Evolutionary conservation across 1,140 invertebrate genomes (phyloP), one percentile per base, ranked within the genome.

Genomic region (Drosophila littoralis): DNA sequence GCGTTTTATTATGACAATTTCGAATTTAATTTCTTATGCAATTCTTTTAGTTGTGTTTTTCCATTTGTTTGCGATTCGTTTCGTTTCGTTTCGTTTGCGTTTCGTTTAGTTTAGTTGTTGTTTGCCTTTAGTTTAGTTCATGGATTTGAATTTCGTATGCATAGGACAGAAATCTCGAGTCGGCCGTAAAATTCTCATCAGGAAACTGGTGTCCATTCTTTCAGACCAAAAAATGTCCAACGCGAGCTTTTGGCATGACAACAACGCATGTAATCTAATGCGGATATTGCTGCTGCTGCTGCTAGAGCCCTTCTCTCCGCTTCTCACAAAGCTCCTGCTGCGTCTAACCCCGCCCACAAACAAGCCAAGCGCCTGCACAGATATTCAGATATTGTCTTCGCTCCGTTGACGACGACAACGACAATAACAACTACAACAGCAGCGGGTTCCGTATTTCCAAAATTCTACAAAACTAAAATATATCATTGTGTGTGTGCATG

Each of bases 1-100:
- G 82, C 83, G 57, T 88, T 88, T 86, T 86, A 85, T 85, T 85
- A 88, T 86, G 83, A 88, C 82, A 86, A 86, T 88, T 88, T 82
- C 60, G 79, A 77, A 83, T 89, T 89, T 89, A 77, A 86, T 88
- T 86, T 79, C 82, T 86, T 85, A 85, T 85, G 78, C 82, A 85
- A 85, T 85, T 81, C 73, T 81, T 60, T 48, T 36, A 48, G 33
- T 35, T 60, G n/a, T n/a, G 28, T 57, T 48, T 57, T 33, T 28
- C 5, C 6, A n/a, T 55, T 40, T 71, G 15, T n/a, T 51, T 57
- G 40, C n/a, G 42, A 45, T 46, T 58, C 40, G 17, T 40, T 65
- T 66, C 7, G 28, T 67, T 71, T 72, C 28, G 66, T 55, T 57
- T 36, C n/a, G 17, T 40, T 65, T 66, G 17, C 7, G 28, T 67